Conservation (phyloP, 2,888 invertebrate species). For the Chrysina gloriosa region DNA sequence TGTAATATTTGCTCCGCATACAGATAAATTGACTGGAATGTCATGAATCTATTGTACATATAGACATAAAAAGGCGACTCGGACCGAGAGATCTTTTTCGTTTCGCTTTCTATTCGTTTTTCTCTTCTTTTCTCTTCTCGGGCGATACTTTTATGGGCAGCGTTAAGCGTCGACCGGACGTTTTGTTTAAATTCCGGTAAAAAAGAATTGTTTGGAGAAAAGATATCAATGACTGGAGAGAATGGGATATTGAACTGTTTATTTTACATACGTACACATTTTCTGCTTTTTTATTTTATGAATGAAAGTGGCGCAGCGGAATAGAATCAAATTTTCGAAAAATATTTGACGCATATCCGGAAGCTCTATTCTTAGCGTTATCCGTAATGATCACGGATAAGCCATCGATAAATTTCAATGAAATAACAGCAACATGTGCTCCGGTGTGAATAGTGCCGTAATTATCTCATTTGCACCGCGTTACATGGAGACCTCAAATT, state of each 20-base stretch:
- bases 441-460: too few relatives aligned
- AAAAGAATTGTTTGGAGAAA: slow-evolving; percentile 22
- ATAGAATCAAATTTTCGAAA: too few relatives aligned
- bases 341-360: too few relatives aligned
- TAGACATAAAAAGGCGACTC: slow-evolving; percentile 38
- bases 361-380: too few relatives aligned
- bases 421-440: too few relatives aligned
- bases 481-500: too few relatives aligned
- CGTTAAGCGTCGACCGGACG: slow-evolving; percentile 7
- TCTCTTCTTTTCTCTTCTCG: slow-evolving; percentile 8
- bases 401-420: too few relatives aligned
- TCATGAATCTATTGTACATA: slow-evolving; percentile 39
- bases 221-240: slow-evolving; percentile 24
- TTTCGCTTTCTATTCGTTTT: slow-evolving; percentile 10
- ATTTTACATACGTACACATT: not conserved
- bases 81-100: slow-evolving; percentile 24
- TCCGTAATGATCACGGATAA: too few relatives aligned
- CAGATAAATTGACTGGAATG: slow-evolving; percentile 42
- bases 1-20: slow-evolving; percentile 24
- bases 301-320: too few relatives aligned
- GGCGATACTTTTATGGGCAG: not conserved
- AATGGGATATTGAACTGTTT: not conserved
- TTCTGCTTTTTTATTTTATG: too few relatives aligned
- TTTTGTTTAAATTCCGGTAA: slow-evolving; percentile 27
- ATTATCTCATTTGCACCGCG: too few relatives aligned